These are phyloP conservation scores for Lasioglossum marginatum DNA, from an alignment of 2,888 invertebrate species.

Conservation along the genomic window DNA sequence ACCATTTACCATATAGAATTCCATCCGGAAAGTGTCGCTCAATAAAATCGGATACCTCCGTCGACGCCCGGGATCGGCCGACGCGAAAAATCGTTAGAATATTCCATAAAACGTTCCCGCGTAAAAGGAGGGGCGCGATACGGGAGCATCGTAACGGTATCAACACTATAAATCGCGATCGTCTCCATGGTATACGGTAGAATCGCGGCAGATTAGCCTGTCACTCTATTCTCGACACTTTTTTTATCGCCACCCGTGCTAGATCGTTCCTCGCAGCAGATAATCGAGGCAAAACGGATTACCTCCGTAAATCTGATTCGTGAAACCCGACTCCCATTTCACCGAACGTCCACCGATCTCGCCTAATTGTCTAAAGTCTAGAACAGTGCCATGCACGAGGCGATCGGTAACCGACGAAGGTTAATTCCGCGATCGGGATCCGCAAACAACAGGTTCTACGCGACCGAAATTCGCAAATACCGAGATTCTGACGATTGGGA, in stretches of 20 bases:
- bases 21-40: too few species aligned
- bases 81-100: too few species aligned
- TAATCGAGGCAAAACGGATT: background rate
- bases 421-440: background rate
- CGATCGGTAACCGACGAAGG: background rate
- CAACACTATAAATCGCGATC: conserved; percentile 2
- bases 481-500: background rate
- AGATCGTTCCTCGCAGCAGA: background rate
- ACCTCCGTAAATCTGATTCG: background rate
- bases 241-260: background rate
- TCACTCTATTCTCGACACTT: background rate
- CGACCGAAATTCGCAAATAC: background rate
- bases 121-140: background rate
- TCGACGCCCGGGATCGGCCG: too few species aligned
- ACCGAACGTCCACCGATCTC: background rate
- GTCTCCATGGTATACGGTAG: background rate
- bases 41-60: too few species aligned
- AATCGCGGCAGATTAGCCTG: background rate
- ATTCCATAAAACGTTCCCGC: too few species aligned
- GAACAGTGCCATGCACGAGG: background rate
- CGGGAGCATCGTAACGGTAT: background rate
- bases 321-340: background rate
- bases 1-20: too few species aligned
- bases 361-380: background rate
- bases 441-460: background rate